Percentiles rank a stretch among this genome's conserved stretches.
Evolutionary conservation across 2,113 vertebrate species (phyloP).

Genomic region (Syrmaticus mikado): DNA sequence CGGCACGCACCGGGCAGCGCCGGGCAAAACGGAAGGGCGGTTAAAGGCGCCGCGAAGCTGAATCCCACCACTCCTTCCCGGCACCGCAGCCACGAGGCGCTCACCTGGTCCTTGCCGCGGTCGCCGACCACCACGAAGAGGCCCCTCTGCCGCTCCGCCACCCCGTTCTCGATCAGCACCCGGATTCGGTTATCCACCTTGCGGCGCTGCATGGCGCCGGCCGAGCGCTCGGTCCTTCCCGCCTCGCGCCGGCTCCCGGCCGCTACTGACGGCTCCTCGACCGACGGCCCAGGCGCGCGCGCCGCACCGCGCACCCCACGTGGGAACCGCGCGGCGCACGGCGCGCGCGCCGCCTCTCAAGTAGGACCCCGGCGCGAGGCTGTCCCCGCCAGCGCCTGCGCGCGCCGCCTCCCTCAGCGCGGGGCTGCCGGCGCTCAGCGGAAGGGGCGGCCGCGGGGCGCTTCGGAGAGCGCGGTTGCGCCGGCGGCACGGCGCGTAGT

Average conservation of each 20-base stretch:
- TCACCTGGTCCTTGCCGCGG: constrained; percentile 93
- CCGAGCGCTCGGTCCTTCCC: not conserved
- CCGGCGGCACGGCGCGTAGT: too few relatives aligned
- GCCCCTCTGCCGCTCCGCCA: constrained; percentile 85
- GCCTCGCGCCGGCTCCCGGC: not conserved
- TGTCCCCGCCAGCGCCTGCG: not conserved
- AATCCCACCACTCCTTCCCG: not conserved
- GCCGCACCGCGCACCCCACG: not conserved
- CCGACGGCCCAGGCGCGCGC: too few relatives aligned
- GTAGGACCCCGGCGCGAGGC: not conserved
- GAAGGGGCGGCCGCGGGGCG: too few relatives aligned
- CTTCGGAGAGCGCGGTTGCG: too few relatives aligned
- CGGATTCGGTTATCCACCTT: constrained; percentile 96
- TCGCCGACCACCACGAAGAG: constrained; percentile 95
- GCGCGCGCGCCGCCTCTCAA: not conserved
- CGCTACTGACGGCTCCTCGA: not conserved
- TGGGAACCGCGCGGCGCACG: not conserved
- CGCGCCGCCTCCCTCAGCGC: not conserved
- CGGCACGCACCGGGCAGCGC: not conserved
- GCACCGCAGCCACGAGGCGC: not conserved
- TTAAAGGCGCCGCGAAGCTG: accelerated
- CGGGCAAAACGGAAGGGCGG: not conserved
- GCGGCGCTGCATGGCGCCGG: constrained; percentile 85
- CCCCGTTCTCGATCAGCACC: constrained; percentile 97
- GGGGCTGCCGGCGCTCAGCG: too few relatives aligned